A percentile compares a stretch with the other conserved stretches of the same genome.
phyloP scores from a whole-genome alignment of 2,797 vertebrate genomes.

The Sebastes melanostomus region DNA sequence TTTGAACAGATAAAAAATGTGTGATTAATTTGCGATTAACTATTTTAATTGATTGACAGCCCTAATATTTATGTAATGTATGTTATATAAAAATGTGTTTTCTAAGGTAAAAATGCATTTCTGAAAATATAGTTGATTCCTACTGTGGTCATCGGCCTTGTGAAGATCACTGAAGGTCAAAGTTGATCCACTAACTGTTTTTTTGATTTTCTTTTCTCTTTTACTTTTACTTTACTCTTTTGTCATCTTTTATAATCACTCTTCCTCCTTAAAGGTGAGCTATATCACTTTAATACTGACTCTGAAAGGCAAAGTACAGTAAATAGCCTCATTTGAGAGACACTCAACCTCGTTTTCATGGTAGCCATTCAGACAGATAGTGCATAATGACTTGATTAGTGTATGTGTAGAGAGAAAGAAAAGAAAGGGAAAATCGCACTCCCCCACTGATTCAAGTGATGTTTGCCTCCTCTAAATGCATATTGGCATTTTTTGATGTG shows the following conservation, averaged over 20 bases:
- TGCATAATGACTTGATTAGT: not conserved
- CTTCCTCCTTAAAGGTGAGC: not conserved
- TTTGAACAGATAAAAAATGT: too few relatives aligned
- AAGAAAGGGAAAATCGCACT: not conserved
- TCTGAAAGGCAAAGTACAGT: not conserved
- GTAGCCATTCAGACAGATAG: not conserved
- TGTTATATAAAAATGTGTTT: not conserved
- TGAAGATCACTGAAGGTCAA: not conserved
- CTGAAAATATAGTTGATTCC: not conserved
- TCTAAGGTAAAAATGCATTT: not conserved
- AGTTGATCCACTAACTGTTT: not conserved
- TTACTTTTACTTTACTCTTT: too few relatives aligned
- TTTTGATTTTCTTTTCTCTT: fast-evolving
- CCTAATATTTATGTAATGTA: too few relatives aligned
- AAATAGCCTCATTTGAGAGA: not conserved
- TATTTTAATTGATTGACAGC: too few relatives aligned
- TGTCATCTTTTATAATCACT: not conserved
- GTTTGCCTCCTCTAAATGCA: not conserved
- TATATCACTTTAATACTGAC: not conserved
- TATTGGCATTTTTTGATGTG: not conserved
- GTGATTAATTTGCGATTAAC: too few relatives aligned
- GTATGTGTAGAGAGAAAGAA: not conserved
- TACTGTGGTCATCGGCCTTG: not conserved
- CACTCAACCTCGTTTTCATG: not conserved
- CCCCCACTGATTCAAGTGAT: not conserved